Percentiles rank a stretch among this genome's conserved stretches.
These are phyloP conservation scores for Malthinus seriepunctatus DNA, from an alignment of 2,888 invertebrate species.

Conservation along the genomic window DNA sequence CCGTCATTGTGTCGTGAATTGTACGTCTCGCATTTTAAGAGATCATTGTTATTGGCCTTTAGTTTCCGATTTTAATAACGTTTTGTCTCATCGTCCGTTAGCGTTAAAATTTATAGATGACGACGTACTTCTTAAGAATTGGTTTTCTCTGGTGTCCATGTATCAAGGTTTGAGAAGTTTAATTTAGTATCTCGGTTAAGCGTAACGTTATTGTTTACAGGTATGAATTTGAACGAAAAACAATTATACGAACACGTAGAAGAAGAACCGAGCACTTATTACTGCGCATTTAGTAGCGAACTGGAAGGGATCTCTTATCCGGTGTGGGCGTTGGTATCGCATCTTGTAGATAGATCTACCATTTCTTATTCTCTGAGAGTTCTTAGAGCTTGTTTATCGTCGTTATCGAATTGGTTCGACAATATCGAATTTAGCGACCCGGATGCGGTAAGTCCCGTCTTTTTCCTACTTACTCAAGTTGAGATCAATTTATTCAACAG, in stretches of 20 bases:
- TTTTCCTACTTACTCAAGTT: neutral
- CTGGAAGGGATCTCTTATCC: slow-evolving; percentile 96
- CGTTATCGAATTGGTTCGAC: slow-evolving; percentile 87
- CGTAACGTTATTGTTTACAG: slow-evolving; percentile 52
- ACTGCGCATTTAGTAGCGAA: slow-evolving; percentile 97
- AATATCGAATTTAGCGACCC: slow-evolving; percentile 76
- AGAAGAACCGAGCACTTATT: slow-evolving; percentile 96
- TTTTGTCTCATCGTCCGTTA: slow-evolving; percentile 89
- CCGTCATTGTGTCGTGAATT: slow-evolving; percentile 90
- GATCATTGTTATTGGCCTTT: slow-evolving; percentile 99
- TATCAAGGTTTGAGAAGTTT: slow-evolving; percentile 77
- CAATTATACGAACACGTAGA: slow-evolving; percentile 91
- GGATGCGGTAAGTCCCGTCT: slow-evolving; percentile 60
- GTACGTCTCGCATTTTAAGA: slow-evolving; percentile 92
- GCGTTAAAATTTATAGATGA: slow-evolving; percentile 89
- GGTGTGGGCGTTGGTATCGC: slow-evolving; percentile 95
- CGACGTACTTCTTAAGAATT: slow-evolving; percentile 88
- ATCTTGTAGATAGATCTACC: slow-evolving; percentile 75
- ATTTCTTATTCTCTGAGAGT: slow-evolving; percentile 77
- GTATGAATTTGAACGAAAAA: slow-evolving; percentile 95
- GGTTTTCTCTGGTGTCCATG: slow-evolving; percentile 93
- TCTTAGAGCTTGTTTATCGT: slow-evolving; percentile 73
- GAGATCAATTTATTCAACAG: slow-evolving; percentile 55
- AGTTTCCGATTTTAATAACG: slow-evolving; percentile 95
- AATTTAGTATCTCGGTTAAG: slow-evolving; percentile 4